Base-by-base conservation (phyloP, 2,888 invertebrate genomes). In the Doris montereyensis region DNA sequence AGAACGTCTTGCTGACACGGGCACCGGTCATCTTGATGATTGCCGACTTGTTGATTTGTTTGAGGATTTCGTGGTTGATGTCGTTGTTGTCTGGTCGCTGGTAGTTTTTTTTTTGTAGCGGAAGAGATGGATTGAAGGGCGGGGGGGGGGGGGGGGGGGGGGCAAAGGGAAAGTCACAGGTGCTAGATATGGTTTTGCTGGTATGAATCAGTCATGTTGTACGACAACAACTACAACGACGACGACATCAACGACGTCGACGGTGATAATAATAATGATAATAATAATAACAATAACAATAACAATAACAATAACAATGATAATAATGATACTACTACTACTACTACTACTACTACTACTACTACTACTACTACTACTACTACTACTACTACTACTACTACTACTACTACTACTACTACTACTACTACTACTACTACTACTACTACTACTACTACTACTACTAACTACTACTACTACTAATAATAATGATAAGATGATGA, bases 11-110 rank as follows among this genome's bases (percentile, higher is more conserved):
- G 1, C 79, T 75, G 21, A 79, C 73, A 58, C 79, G 74, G 21
- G 79, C 79, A 0, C 79, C 79, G 3, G 79, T 79, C 79, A 79
- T 79, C 58, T 79, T 79, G 57, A 79, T 79, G 5, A 79, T 73
- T 8, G 75, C 75, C 21, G 79, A 75, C 30, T 75, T 74, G 70
- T 79, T 79, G 74, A 79, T 79, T 41, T 79, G 79, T 58, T 79
- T 74, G 34, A 79, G 70, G 32, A 79, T 79, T 67, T 79, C 75
- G 21, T 60, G 32, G 70, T 79, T 79, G 60, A 79, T 79, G 26
- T 75, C 68, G 35, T 79, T 79, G 60, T 79, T 79, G 30, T 79
- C 79, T 58, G 79, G 79, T 24, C 79, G 57, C 79, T 77, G 52
- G 52, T n/a, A n/a, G n/a, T n/a, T n/a, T n/a, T n/a, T n/a, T n/a